Base-by-base conservation (phyloP, 2,797 vertebrate genomes). In the Cichlasoma orientale region DNA sequence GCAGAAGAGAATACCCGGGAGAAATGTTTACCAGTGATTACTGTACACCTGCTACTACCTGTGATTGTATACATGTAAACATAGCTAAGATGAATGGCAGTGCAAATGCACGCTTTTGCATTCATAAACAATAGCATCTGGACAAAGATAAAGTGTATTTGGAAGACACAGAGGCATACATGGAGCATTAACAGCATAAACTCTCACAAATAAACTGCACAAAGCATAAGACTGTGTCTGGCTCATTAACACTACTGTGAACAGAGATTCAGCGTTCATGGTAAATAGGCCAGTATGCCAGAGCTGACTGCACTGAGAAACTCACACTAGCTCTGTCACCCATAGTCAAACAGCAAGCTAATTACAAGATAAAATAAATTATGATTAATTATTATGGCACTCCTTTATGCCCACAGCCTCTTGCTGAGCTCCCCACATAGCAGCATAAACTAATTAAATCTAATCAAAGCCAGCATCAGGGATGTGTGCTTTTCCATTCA, bases 291-390 rank as follows among this genome's bases (percentile, higher is more conserved):
- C 56, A 55, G 44, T 12, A 3, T 70, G 27, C 14, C 23, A 47
- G 5, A 47, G 38, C 61, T 66, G 23, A 47, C 23, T 66, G 38
- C 38, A 66, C 23, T 12, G 18, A 52, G 27, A 78, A 71, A 73
- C 74, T 74, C 77, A 12, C 75, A 66, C 71, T 25, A 55, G 63
- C 27, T 77, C 70, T 78, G 75, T 73, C 76, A 66, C 27, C 50
- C 41, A 12, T 31, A 41, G 38, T 83, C 56, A 72, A 76, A 72
- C 70, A 47, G 57, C 63, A 31, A 77, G 70, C 33, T 73, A 82
- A 88, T 77, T 77, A 78, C 61, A 76, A 25, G 57, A 80, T 78
- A 50, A 77, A 73, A 72, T 75, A 47, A 75, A 78, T 57, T 8
- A 76, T 57, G 50, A 82, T 78, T 58, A 76, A 78, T 82, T 80